Conservation (phyloP, 2,888 invertebrate genomes). For the Sarcophaga carnaria region DNA sequence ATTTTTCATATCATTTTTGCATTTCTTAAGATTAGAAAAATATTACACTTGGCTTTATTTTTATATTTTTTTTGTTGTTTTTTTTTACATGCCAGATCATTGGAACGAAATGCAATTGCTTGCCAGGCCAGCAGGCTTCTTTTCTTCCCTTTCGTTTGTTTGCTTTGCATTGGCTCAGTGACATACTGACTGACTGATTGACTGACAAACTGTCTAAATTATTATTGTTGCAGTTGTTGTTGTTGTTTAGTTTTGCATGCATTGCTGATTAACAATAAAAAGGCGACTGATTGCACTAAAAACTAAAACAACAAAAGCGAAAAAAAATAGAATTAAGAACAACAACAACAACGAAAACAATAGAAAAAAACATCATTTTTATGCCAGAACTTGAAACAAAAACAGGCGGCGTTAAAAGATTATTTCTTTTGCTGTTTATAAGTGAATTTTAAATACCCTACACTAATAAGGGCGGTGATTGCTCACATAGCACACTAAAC, state of each 20-base stretch:
- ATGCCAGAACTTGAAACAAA: conserved; percentile 47
- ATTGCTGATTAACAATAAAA: too few species aligned
- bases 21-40: conserved; percentile 59
- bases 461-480: too few species aligned
- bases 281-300: too few species aligned
- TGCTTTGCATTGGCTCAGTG: background rate
- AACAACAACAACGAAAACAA: too few species aligned
- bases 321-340: too few species aligned
- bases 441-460: too few species aligned
- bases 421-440: conserved; percentile 24
- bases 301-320: too few species aligned
- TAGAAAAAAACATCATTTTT: background rate
- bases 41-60: background rate
- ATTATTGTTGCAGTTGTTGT: too few species aligned
- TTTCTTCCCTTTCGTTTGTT: background rate
- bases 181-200: conserved; percentile 8
- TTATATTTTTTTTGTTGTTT: too few species aligned
- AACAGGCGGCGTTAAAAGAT: conserved; percentile 56
- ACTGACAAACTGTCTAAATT: background rate
- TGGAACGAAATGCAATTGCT: background rate
- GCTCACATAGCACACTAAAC: too few species aligned
- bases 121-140: background rate
- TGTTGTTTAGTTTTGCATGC: too few species aligned
- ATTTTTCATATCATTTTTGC: background rate
- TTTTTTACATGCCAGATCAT: conserved; percentile 2